Conservation (phyloP, 2,113 vertebrate genomes). For the Sorex araneus region DNA sequence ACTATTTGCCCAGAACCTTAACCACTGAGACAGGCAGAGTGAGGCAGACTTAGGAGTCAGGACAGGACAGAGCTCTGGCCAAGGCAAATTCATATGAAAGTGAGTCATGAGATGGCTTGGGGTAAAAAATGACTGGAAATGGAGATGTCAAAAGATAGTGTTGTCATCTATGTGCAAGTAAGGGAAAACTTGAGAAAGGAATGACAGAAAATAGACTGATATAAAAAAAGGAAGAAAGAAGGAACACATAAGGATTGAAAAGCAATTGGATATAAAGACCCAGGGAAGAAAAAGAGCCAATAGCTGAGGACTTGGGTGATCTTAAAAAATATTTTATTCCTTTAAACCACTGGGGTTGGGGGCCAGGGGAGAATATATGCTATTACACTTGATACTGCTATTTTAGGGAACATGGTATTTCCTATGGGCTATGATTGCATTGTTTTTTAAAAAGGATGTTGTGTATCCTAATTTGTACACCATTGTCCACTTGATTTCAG, state of each 20-base stretch:
- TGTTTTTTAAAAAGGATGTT: not conserved
- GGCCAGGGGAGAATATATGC: too few species aligned
- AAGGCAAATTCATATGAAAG: not conserved
- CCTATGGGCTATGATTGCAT: not conserved
- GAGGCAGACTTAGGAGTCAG: too few species aligned
- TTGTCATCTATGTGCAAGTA: not conserved
- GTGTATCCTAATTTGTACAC: not conserved
- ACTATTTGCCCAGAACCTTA: fast-evolving
- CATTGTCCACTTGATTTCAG: constrained; percentile 4
- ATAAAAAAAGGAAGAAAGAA: not conserved
- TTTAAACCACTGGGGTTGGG: too few species aligned
- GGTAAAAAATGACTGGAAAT: not conserved
- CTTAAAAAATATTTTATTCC: too few species aligned
- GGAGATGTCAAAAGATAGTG: not conserved
- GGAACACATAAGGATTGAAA: not conserved
- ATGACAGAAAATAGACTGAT: not conserved
- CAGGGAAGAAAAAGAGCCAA: not conserved
- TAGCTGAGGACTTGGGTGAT: not conserved
- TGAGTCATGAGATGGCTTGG: fast-evolving
- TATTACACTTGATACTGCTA: not conserved
- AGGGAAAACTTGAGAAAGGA: not conserved
- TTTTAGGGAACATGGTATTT: not conserved
- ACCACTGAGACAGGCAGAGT: fast-evolving
- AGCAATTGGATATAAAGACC: not conserved
- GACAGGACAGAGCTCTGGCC: not conserved